These are phyloP conservation scores for Lophura nycthemera DNA, from an alignment of 2,113 vertebrate genomes.

Conservation along the genomic window DNA sequence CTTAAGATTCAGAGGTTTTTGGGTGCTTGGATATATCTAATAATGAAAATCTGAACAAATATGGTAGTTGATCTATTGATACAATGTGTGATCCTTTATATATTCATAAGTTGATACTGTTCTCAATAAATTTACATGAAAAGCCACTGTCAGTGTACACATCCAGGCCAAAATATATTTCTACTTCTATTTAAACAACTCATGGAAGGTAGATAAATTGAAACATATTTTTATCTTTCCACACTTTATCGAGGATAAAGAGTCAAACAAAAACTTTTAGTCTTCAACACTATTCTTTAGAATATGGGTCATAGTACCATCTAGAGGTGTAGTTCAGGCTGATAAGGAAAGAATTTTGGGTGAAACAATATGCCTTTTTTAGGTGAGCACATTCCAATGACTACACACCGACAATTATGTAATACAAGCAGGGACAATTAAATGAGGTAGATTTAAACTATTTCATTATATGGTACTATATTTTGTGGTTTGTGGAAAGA, in stretches of 20 bases:
- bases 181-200: background rate
- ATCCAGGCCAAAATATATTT: background rate
- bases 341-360: background rate
- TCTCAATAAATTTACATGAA: background rate
- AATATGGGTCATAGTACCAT: background rate
- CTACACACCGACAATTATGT: background rate
- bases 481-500: background rate
- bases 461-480: conserved; percentile 12
- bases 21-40: background rate
- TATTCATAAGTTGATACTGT: background rate
- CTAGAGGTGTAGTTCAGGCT: background rate
- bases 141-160: background rate
- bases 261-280: rapidly evolving
- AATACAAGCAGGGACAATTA: conserved; percentile 21
- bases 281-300: background rate
- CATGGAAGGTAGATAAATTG: background rate
- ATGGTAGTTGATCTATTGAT: background rate
- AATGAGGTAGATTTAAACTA: background rate
- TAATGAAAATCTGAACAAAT: background rate
- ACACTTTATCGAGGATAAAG: background rate
- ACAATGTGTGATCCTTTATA: background rate
- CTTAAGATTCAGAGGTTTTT: background rate
- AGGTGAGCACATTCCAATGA: conserved; percentile 10
- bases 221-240: background rate
- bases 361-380: conserved; percentile 6